phyloP scores from a whole-genome alignment of 2,888 invertebrate species.

The Zeuzera pyrina region DNA sequence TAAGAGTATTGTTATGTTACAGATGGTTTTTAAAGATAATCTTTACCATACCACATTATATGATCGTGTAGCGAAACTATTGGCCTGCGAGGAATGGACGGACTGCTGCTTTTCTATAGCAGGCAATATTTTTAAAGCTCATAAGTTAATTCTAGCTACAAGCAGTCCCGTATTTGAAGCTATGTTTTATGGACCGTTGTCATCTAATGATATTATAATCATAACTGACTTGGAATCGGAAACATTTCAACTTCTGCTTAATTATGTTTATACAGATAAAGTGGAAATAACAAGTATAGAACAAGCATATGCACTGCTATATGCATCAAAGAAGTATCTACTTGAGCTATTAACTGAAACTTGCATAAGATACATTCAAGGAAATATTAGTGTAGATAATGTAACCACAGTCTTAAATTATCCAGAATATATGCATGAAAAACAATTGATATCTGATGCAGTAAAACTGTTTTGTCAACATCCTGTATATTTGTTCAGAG shows the following conservation, averaged over 20 bases:
- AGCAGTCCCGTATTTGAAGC: constrained; percentile 80
- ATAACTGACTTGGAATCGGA: constrained; percentile 74
- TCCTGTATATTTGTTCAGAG: constrained; percentile 65
- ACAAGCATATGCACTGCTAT: constrained; percentile 75
- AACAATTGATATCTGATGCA: constrained; percentile 63
- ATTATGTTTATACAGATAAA: constrained; percentile 76
- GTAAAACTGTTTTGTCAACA: constrained; percentile 71
- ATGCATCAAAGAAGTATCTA: constrained; percentile 78
- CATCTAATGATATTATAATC: constrained; percentile 50
- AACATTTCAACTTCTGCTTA: constrained; percentile 73
- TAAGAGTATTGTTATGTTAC: too few species aligned
- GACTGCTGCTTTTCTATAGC: constrained; percentile 74
- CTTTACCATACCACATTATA: constrained; percentile 46
- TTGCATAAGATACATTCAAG: constrained; percentile 68
- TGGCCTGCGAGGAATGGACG: constrained; percentile 68
- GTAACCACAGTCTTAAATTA: constrained; percentile 74
- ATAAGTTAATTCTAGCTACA: constrained; percentile 76
- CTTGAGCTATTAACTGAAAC: constrained; percentile 63
- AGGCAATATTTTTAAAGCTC: constrained; percentile 67
- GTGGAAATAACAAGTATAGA: constrained; percentile 67
- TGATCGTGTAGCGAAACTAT: constrained; percentile 57
- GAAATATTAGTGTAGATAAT: constrained; percentile 71
- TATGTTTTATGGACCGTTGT: constrained; percentile 77
- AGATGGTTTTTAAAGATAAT: constrained; percentile 52
- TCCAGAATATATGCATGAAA: constrained; percentile 72